Base-by-base conservation (phyloP, 2,113 vertebrate species). In the Takifugu bimaculatus region DNA sequence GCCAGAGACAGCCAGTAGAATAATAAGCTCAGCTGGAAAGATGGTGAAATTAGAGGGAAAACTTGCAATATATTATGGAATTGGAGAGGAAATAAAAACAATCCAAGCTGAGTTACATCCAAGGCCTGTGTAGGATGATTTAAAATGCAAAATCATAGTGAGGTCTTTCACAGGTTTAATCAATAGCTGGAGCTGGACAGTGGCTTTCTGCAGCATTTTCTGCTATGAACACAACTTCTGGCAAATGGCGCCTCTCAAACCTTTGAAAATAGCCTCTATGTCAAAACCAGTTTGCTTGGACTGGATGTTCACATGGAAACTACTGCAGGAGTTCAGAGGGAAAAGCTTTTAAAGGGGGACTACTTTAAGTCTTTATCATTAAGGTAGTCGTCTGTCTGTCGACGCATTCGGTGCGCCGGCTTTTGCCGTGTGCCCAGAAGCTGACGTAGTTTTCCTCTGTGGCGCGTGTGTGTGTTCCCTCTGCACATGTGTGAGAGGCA, bases 351-450 rank as follows among this genome's bases (percentile, higher is more conserved):
- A 29, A 44, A 64, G 20, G 57, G 59, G 70, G 54, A 57, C 79
- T 70, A 79, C 79, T 84, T 85, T 74, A 70, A 57, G 75, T 74
- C 82, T 81, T 81, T 79, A 79, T 84, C 65, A 15, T 81, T 69
- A 71, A 86, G 70, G 74, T 78, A 69, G 80, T 74, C 70, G 29
- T 71, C 78, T 59, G 75, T 79, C 79, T 80, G 83, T 87, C 74
- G 28, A 76, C 80, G 74, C 63, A 4, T 65, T 75, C 68, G 68
- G 67, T 55, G 73, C 43, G 70, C 42, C 61, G 48, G 66, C 62
- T 66, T 54, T 48, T 47, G 43, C 70, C 59, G 35, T 63, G 11
- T 63, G 70, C 78, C 72, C 69, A 77, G 59, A 72, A 72, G 71
- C 72, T 82, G 81, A 84, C 75, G 73, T 79, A 28, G 61, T 73